These are phyloP conservation scores for Lonchura striata DNA, from an alignment of 2,113 vertebrate genomes.

Conservation along the genomic window DNA sequence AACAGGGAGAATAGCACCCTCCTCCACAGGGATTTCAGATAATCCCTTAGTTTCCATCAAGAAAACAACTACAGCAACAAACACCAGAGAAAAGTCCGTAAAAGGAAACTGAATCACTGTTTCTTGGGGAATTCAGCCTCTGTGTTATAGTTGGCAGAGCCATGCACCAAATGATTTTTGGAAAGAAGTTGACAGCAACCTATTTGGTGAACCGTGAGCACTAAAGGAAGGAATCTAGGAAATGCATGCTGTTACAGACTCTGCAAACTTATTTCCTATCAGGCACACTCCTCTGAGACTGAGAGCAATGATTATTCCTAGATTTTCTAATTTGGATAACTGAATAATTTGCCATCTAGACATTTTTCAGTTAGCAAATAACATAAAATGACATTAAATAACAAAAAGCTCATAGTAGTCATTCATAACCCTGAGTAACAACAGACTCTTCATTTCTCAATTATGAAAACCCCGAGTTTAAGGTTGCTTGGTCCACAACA, in stretches of 20 bases:
- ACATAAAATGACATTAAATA: background rate
- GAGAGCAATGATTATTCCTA: background rate
- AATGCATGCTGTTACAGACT: background rate
- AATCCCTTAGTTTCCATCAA: background rate
- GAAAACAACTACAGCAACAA: background rate
- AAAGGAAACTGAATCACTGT: background rate
- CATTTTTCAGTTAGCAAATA: background rate
- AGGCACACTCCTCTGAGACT: background rate
- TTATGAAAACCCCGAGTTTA: background rate
- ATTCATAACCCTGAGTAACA: background rate
- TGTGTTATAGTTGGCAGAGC: background rate
- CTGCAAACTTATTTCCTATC: background rate
- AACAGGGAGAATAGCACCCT: background rate
- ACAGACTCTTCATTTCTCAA: background rate
- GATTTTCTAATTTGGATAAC: background rate
- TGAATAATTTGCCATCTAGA: background rate
- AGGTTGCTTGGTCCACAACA: background rate
- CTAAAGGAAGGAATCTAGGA: background rate
- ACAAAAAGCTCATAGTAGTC: background rate
- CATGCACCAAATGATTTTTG: background rate
- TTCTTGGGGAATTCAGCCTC: background rate
- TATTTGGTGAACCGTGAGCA: background rate
- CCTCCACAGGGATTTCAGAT: background rate
- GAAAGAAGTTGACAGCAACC: background rate
- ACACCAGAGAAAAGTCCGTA: background rate